Evolutionary conservation across 1,140 invertebrate genomes (phyloP), one percentile per base, ranked within the genome.

Genomic region (Drosophila pseudoobscura): DNA sequence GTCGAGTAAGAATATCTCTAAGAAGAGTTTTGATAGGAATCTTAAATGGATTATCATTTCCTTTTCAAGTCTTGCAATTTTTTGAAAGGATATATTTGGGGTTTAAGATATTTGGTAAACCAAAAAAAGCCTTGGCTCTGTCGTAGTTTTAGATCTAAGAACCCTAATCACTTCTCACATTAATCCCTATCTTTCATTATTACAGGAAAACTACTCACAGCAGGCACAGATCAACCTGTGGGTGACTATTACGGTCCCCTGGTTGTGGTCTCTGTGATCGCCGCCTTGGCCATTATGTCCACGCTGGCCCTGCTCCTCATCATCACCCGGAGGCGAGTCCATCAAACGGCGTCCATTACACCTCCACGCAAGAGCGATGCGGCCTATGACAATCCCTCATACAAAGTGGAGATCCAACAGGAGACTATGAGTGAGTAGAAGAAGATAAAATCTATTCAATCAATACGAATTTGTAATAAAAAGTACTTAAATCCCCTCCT

Each of bases 371-470:
- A 92, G 89, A 93, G 80, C 74, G 84, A 90, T 65, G 78, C 96
- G 7, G 96, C 97, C 46, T 98, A 98, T 90, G 97, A 98, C 91
- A 98, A 98, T 93, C 97, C 97, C 57, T 97, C 96, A 80, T 98
- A 97, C 93, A 98, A 98, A 94, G 96, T 97, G 92, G 96, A 97
- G 92, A 94, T 96, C 92, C 96, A 97, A 92, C 96, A 97, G 93
- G 96, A 97, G 93, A 96, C 96, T 91, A 96, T 97, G 96, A 95
- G 96, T 96, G 94, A 78, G 83, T 74, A 22, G 7, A 9, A 9
- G 1, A 9, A 5, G 9, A 24, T 3, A 3, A 49, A 29, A 35
- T 2, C 44, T 8, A 6, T 41, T 11, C 5, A 3, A n/a, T 29
- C 13, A 1, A 4, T 1, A 39, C 35, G 35, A 17, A 47, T 26